phyloP scores from a whole-genome alignment of 2,113 vertebrate genomes.

The Sorex fumeus region DNA sequence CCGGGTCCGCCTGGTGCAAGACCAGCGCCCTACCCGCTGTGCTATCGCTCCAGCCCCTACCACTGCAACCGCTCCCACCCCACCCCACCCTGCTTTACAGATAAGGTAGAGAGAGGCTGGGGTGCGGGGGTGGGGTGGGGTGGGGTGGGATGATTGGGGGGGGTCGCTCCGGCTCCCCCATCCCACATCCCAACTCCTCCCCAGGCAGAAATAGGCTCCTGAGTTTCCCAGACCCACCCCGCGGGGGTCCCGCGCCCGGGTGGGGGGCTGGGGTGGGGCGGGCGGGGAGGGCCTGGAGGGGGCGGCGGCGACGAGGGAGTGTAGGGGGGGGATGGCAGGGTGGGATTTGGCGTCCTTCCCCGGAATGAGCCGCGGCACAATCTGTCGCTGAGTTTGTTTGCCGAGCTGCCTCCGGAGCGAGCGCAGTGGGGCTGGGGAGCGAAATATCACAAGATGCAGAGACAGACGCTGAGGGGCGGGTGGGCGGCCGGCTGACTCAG shows the following conservation, averaged over 20 bases:
- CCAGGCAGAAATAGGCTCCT: not conserved
- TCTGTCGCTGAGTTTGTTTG: constrained; percentile 90
- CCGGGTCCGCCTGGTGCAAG: no score
- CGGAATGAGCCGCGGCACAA: constrained; percentile 86
- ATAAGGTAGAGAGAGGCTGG: no score
- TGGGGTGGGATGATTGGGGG: no score
- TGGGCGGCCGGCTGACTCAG: constrained; percentile 89
- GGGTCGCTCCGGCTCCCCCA: no score
- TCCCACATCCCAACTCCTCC: no score
- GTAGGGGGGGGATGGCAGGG: constrained; percentile 78
- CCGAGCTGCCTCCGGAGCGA: constrained; percentile 89
- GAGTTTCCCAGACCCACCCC: constrained; percentile 22
- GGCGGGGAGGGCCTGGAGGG: constrained; percentile 54
- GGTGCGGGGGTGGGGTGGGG: no score
- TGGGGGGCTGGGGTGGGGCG: constrained; percentile 21
- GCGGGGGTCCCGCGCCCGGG: constrained; percentile 29
- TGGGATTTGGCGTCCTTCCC: constrained; percentile 84
- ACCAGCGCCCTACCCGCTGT: no score
- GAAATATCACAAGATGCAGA: constrained; percentile 91
- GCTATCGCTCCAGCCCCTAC: no score
- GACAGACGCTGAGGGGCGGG: constrained; percentile 88
- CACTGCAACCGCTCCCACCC: no score
- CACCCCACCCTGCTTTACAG: no score
- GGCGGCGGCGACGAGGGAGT: constrained; percentile 68
- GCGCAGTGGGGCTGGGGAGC: constrained; percentile 84